Conservation (phyloP, 1,140 invertebrate species). For the Eumeta japonica region DNA sequence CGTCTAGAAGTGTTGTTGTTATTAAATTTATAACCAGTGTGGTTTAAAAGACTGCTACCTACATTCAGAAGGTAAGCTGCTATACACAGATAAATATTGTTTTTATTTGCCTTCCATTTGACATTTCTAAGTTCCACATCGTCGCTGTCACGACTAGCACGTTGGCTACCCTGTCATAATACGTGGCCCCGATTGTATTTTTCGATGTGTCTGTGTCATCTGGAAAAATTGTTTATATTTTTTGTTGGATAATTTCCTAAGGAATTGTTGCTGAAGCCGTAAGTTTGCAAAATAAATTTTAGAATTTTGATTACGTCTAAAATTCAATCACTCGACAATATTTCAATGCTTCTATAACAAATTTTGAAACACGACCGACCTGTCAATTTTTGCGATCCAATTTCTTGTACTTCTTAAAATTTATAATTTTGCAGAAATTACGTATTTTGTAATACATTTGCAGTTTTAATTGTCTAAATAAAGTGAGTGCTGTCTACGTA, state of each 20-base stretch:
- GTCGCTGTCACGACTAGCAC: conserved; percentile 24
- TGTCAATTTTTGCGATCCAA: conserved; percentile 23
- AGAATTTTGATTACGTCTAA: neutral
- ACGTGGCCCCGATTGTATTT: conserved; percentile 46
- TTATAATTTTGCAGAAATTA: too few relatives aligned
- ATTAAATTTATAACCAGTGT: too few relatives aligned
- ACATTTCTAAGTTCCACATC: conserved; percentile 58
- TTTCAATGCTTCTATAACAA: conserved; percentile 9
- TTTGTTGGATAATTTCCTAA: conserved; percentile 41
- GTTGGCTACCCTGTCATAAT: conserved; percentile 49
- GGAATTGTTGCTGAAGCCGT: conserved; percentile 29
- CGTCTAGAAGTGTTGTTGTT: too few relatives aligned
- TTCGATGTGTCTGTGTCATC: conserved; percentile 18
- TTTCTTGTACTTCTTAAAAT: too few relatives aligned
- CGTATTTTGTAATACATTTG: too few relatives aligned
- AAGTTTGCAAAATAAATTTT: conserved; percentile 23
- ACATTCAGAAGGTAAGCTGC: too few relatives aligned
- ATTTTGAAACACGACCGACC: conserved; percentile 17
- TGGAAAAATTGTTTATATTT: conserved; percentile 49
- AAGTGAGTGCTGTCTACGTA: too few relatives aligned
- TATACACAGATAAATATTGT: too few relatives aligned
- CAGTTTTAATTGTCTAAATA: too few relatives aligned
- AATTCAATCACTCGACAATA: conserved; percentile 2
- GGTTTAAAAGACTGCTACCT: too few relatives aligned
- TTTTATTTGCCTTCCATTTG: too few relatives aligned